These are phyloP conservation scores for Stigmatopora argus DNA, from an alignment of 2,113 vertebrate species.

Conservation along the genomic window DNA sequence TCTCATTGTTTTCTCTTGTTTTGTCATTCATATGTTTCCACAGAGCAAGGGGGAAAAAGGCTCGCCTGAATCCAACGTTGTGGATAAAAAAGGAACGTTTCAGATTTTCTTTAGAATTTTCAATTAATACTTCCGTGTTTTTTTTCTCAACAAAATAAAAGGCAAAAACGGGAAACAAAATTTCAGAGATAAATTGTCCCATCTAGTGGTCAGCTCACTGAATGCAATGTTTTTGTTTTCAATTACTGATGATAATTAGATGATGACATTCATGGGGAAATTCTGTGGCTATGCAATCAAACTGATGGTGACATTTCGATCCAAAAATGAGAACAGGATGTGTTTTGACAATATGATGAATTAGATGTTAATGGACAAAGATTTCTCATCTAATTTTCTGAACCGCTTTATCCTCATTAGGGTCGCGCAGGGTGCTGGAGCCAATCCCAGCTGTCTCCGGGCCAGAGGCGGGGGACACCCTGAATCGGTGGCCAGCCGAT, in stretches of 20 bases:
- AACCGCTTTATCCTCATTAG: no score
- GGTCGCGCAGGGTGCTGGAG: no score
- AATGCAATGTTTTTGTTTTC: not conserved
- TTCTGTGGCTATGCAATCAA: no score
- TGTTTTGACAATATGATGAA: no score
- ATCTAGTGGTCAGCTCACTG: constrained; percentile 52
- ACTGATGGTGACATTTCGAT: no score
- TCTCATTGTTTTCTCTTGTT: constrained; percentile 4
- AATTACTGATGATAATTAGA: not conserved
- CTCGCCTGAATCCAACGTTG: constrained; percentile 10
- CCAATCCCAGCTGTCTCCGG: no score
- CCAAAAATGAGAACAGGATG: no score
- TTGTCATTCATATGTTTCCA: not conserved
- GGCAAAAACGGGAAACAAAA: not conserved
- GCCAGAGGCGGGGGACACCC: no score
- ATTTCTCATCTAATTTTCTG: no score
- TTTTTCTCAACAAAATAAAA: not conserved
- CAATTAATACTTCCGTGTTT: not conserved
- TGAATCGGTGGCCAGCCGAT: no score
- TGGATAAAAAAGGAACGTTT: not conserved
- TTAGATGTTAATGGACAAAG: no score
- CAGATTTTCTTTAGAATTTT: not conserved
- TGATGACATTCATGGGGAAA: not conserved
- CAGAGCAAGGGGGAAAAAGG: not conserved
- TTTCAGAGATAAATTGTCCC: constrained; percentile 53